Base-by-base conservation (phyloP, 2,113 vertebrate genomes). In the Laticauda laticaudata region DNA sequence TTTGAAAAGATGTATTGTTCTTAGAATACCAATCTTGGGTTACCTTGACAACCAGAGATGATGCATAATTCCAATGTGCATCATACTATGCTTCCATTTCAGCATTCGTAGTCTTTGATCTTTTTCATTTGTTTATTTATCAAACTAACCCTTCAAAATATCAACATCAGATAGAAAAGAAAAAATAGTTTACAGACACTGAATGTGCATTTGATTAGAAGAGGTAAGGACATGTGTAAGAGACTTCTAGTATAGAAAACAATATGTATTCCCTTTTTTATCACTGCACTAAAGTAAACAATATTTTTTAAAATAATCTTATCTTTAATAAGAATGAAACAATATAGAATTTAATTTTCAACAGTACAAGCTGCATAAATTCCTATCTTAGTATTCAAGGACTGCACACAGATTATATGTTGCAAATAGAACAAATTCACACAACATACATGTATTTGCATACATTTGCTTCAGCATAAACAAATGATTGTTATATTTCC, bases 41-140 rank as follows among this genome's bases (percentile, higher is more conserved):
- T 96, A 92, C 95, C 94, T 91, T 97, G 92, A 94, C 88, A 96
- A 97, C 94, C 57, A 93, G 87, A 97, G 59, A 94, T 87, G 93
- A 94, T 97, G 94, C 93, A 94, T 95, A 91, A 95, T 92, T 95
- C 61, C 69, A 95, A 94, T 93, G 92, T 95, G 92, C 94, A 92
- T 64, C 86, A 29, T 64, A 51, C 56, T 64, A 53, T 88, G 61
- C 93, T 95, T 88, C 87, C 90, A 89, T 93, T 96, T 95, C 94
- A 94, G 39, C 57, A 94, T 95, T 94, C 96, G 87, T 90, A 96
- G 93, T 94, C 92, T 96, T 93, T 94, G 91, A 88, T 95, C 87
- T 95, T 95, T 57, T 81, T 81, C 39, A 81, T 81, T 39, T 81
- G 75, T 81, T 96, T 96, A 91, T 96, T 96, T 96, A 92, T 96